Evolutionary conservation across 1,140 invertebrate genomes (phyloP).

Genomic region (Dreissena polymorpha): DNA sequence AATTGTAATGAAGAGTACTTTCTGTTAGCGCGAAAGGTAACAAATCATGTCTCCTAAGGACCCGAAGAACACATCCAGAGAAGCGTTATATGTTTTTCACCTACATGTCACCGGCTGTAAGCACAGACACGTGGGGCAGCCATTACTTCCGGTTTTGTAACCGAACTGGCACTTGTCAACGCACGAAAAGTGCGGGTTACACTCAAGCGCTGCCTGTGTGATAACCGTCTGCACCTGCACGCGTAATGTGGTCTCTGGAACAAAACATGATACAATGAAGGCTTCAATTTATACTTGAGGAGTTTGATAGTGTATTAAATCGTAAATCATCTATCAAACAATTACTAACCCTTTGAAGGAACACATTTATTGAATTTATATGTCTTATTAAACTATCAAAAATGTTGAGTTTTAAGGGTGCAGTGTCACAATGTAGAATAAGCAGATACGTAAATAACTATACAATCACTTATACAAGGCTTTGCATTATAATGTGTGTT

Average conservation of each 20-base stretch:
- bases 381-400: too few relatives aligned
- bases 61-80: not conserved
- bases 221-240: constrained; percentile 20
- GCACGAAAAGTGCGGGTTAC: constrained; percentile 38
- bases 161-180: constrained; percentile 35
- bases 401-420: too few relatives aligned
- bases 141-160: constrained; percentile 36
- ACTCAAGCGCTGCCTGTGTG: constrained; percentile 14
- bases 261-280: not conserved
- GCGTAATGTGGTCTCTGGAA: constrained; percentile 22
- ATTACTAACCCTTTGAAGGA: too few relatives aligned
- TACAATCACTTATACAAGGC: not conserved
- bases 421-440: not conserved
- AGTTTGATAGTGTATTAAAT: not conserved
- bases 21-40: not conserved
- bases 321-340: too few relatives aligned
- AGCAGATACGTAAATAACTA: not conserved
- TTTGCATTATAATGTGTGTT: not conserved
- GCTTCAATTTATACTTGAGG: too few relatives aligned
- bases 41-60: not conserved
- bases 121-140: constrained; percentile 30
- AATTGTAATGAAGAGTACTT: not conserved
- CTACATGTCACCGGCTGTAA: constrained; percentile 16
- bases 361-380: too few relatives aligned
- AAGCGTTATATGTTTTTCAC: not conserved